Percentiles rank a stretch among this genome's conserved stretches.
These are phyloP conservation scores for Macrotis lagotis DNA, from an alignment of 2,113 vertebrate genomes.

Conservation along the genomic window DNA sequence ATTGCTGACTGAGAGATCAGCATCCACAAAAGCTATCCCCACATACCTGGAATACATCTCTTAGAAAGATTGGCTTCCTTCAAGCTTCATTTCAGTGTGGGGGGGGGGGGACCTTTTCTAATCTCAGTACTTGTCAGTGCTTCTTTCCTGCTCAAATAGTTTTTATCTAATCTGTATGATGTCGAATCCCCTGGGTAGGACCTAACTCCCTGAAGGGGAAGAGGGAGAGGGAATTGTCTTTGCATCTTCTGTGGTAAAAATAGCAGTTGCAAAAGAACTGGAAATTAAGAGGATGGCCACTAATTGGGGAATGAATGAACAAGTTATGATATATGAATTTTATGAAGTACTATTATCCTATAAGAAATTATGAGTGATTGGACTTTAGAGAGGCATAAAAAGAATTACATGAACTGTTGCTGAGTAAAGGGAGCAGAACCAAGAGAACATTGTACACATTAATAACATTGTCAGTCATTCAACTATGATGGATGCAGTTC, in stretches of 20 bases:
- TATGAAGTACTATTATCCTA: no score
- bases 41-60: not conserved
- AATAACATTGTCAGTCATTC: no score
- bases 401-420: no score
- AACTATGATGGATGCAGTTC: no score
- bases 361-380: no score
- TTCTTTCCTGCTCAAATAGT: not conserved
- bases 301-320: no score
- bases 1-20: not conserved
- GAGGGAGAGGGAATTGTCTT: not conserved
- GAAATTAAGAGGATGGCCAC: no score
- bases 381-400: no score
- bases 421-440: no score
- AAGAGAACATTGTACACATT: no score
- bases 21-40: not conserved
- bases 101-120: not conserved
- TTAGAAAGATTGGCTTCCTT: not conserved
- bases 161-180: not conserved
- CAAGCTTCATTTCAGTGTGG: not conserved
- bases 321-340: no score
- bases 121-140: not conserved
- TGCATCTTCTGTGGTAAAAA: not conserved
- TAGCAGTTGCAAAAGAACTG: no score
- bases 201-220: not conserved
- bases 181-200: not conserved